Base-by-base conservation (phyloP, 1,140 invertebrate species). In the Luehdorfia chinensis region DNA sequence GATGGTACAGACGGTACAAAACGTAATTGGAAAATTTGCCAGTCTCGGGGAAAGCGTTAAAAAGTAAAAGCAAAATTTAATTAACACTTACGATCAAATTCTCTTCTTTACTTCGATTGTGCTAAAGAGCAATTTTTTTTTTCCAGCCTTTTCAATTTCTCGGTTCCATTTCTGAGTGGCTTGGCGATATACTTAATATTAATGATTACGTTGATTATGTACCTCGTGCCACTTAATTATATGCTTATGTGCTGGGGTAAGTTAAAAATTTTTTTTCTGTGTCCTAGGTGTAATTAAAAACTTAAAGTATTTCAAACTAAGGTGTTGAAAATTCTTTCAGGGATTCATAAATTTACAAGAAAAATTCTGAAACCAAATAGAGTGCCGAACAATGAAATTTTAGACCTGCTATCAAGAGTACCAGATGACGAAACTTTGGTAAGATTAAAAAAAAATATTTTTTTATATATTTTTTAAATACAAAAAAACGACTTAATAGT, bases 341-440 rank as follows among this genome's bases (percentile, higher is more conserved):
- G 64, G 30, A 89, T 98, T 11, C 96, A 97, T 84, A 99, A 99
- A 85, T 99, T 99, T 87, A 93, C 95, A 1, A 92, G 97, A 55
- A 96, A 97, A 80, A 89, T 99, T 52, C 72, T 98, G 14, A 90
- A 94, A 44, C 97, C 97, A 3, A 93, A 98, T 83, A 93, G 94
- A 46, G 93, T 98, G 71, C 94, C 96, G 4, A 98, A 99, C 78
- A 99, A 98, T 87, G 98, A 99, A 90, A 77, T 99, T 13, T 85
- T 99, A 39, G 97, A 99, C 88, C 94, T 98, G 59, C 88, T 99
- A 31, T 97, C 96, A 0, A 87, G 98, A 59, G 95, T 99, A 34
- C 97, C 97, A 9, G 96, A 97, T 75, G 95, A 98, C 72, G 94
- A 95, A 72, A 93, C 95, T 87, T 88, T 98, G 87, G 93, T 95